Conservation (phyloP, 2,888 invertebrate species). For the Alloscopus bannaensis region DNA sequence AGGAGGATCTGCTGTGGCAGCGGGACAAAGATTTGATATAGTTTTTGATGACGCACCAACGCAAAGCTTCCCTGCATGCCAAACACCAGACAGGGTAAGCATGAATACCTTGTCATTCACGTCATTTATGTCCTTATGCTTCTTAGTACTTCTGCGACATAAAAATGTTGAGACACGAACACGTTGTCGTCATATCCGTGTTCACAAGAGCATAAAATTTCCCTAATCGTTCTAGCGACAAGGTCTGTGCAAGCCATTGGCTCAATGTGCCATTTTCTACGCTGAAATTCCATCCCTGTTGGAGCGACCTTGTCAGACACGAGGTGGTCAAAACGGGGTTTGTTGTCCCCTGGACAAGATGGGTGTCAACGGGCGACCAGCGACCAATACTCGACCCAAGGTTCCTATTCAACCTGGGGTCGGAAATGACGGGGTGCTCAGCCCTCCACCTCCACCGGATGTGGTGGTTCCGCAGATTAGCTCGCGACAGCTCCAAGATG, state of each 20-base stretch:
- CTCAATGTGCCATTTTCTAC: conserved; percentile 73
- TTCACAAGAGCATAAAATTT: conserved; percentile 1
- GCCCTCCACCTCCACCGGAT: conserved; percentile 75
- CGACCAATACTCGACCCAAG: conserved; percentile 45
- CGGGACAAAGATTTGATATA: conserved; percentile 61
- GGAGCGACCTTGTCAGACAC: conserved; percentile 71
- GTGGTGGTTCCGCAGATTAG: conserved; percentile 75
- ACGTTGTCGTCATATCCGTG: conserved; percentile 10
- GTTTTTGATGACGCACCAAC: conserved; percentile 72
- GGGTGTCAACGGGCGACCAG: conserved; percentile 41
- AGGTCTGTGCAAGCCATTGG: conserved; percentile 72
- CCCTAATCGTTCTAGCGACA: conserved; percentile 62
- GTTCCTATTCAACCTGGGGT: conserved; percentile 65
- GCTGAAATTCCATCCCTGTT: conserved; percentile 71
- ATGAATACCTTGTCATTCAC: not conserved
- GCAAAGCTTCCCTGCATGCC: conserved; percentile 63
- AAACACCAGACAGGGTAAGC: conserved; percentile 69
- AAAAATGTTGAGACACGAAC: too few species aligned
- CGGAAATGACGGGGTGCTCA: conserved; percentile 74
- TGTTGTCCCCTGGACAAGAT: conserved; percentile 70
- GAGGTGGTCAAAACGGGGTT: conserved; percentile 69
- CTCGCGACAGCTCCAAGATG: conserved; percentile 74
- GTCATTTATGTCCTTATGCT: not conserved
- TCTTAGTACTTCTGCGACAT: too few species aligned
- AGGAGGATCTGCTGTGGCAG: conserved; percentile 17